phyloP scores from a whole-genome alignment of 2,888 invertebrate species.

The Meloe dianella region DNA sequence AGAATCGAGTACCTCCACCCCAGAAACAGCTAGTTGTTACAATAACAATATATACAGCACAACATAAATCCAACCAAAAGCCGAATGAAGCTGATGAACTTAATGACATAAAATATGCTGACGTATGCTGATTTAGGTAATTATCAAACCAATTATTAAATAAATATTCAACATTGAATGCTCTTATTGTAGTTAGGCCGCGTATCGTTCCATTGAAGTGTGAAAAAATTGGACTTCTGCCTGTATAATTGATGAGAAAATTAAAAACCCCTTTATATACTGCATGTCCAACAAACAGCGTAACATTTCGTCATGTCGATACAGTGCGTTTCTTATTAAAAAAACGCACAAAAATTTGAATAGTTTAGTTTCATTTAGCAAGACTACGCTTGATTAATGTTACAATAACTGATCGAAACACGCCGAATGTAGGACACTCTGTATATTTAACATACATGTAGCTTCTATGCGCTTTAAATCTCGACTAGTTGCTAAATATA shows the following conservation, averaged over 20 bases:
- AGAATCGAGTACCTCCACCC: conserved; percentile 38
- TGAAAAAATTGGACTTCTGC: conserved; percentile 79
- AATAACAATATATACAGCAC: conserved; percentile 43
- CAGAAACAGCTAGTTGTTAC: conserved; percentile 47
- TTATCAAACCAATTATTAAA: conserved; percentile 69
- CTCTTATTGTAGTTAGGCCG: conserved; percentile 78
- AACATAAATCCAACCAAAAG: conserved; percentile 67
- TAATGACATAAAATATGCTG: conserved; percentile 75
- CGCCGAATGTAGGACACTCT: too few species aligned
- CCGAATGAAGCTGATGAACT: conserved; percentile 73
- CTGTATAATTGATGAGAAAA: conserved; percentile 57
- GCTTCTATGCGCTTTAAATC: conserved; percentile 76
- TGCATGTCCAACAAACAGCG: too few species aligned
- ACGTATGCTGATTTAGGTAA: conserved; percentile 71
- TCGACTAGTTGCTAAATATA: conserved; percentile 76
- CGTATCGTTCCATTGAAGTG: conserved; percentile 77
- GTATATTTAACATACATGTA: conserved; percentile 62
- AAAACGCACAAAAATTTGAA: too few species aligned
- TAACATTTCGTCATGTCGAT: too few species aligned
- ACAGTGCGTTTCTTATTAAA: too few species aligned
- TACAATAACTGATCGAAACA: too few species aligned
- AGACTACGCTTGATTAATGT: too few species aligned
- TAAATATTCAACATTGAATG: conserved; percentile 69
- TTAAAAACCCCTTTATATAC: background rate
- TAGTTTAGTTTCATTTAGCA: too few species aligned